phyloP scores from a whole-genome alignment of 2,888 invertebrate species.

The Stenolophus ochropezus region DNA sequence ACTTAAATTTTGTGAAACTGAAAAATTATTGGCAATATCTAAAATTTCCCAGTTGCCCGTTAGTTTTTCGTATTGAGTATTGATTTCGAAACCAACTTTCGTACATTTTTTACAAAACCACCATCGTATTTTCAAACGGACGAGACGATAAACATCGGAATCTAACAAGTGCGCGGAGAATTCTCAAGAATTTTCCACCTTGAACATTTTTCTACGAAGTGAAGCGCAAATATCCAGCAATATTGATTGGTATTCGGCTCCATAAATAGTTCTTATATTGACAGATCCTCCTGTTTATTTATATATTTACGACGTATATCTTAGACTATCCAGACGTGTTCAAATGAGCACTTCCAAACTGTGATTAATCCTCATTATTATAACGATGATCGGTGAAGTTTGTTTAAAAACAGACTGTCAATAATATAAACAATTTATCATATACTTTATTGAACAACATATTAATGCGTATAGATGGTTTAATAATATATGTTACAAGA shows the following conservation, averaged over 20 bases:
- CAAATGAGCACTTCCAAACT: not conserved
- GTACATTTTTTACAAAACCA: slow-evolving; percentile 5
- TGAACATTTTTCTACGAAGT: slow-evolving; percentile 9
- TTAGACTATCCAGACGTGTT: not conserved
- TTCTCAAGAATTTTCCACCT: not conserved
- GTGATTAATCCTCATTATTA: not conserved
- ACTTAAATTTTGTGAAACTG: not conserved
- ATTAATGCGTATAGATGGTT: no score
- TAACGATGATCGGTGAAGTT: no score
- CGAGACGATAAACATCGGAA: slow-evolving; percentile 12
- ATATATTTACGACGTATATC: slow-evolving; percentile 44
- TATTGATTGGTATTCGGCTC: slow-evolving; percentile 39
- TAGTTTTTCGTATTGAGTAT: not conserved
- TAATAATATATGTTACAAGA: no score
- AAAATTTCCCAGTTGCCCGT: not conserved
- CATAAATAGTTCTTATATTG: slow-evolving; percentile 53
- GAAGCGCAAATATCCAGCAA: slow-evolving; percentile 38
- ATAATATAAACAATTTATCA: no score
- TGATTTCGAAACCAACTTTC: not conserved
- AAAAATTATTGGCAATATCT: not conserved
- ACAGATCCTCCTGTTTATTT: slow-evolving; percentile 48
- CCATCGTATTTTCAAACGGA: not conserved
- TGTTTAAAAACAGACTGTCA: no score
- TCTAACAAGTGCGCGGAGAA: slow-evolving; percentile 14
- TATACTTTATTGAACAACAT: no score